Conservation (phyloP, 2,888 invertebrate species). For the Diloba caeruleocephala region DNA sequence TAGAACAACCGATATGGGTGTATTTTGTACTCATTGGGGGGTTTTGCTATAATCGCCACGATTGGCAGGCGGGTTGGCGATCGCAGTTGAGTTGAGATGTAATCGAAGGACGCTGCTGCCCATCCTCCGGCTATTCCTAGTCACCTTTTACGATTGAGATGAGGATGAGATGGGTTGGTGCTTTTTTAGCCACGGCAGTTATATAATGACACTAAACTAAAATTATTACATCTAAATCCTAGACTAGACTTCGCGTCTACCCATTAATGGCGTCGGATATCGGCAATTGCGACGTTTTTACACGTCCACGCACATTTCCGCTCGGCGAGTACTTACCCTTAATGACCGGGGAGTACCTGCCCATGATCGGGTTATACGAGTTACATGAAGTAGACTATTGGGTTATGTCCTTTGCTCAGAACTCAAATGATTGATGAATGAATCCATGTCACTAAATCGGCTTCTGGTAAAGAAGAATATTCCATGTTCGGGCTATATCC, state of each 20-base stretch:
- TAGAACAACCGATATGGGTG: no score
- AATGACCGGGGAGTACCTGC: slow-evolving; percentile 57
- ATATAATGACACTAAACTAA: no score
- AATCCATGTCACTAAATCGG: slow-evolving; percentile 19
- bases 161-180: no score
- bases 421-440: slow-evolving; percentile 36
- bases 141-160: no score
- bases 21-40: no score
- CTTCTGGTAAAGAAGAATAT: slow-evolving; percentile 8
- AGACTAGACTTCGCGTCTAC: slow-evolving; percentile 6
- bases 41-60: no score
- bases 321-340: slow-evolving; percentile 61
- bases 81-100: no score
- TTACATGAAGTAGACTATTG: slow-evolving; percentile 68
- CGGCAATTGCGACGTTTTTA: slow-evolving; percentile 26
- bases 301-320: slow-evolving; percentile 48
- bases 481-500: no score
- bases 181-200: no score
- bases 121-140: no score
- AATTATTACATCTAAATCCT: not conserved
- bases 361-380: slow-evolving; percentile 62
- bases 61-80: no score
- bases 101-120: no score
- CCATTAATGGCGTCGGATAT: slow-evolving; percentile 47
- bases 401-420: slow-evolving; percentile 61